These are phyloP conservation scores for Campoletis raptor DNA, from an alignment of 2,888 invertebrate genomes.

Conservation along the genomic window DNA sequence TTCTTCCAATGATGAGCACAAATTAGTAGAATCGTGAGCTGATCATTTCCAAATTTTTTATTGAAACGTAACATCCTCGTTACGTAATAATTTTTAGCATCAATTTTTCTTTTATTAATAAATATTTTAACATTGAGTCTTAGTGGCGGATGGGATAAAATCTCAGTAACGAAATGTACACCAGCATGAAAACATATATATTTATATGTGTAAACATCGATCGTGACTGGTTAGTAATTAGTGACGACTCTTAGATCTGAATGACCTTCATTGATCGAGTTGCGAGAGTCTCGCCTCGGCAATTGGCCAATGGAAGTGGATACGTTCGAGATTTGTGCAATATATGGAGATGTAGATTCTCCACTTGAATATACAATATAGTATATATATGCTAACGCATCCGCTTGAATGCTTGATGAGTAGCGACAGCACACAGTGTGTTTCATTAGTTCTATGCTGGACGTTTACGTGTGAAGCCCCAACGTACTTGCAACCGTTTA, in stretches of 20 bases:
- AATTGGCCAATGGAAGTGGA: neutral
- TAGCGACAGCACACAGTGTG: neutral
- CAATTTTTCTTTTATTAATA: no score
- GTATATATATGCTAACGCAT: conserved; percentile 3
- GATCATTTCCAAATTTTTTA: neutral
- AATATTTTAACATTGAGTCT: neutral
- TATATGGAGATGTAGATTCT: neutral
- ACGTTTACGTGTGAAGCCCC: conserved; percentile 3
- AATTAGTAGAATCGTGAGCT: neutral
- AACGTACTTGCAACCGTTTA: conserved; percentile 14
- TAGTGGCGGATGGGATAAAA: neutral
- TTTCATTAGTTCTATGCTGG: conserved; percentile 23
- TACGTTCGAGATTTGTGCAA: conserved; percentile 5
- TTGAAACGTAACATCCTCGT: neutral
- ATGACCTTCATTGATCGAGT: conserved; percentile 22
- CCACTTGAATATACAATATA: conserved; percentile 19
- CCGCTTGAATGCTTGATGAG: conserved; percentile 33
- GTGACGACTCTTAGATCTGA: neutral
- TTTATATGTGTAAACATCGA: neutral
- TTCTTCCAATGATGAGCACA: conserved; percentile 6
- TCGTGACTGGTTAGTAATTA: neutral
- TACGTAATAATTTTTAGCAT: no score
- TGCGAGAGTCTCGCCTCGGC: conserved; percentile 1
- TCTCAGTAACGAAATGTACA: no score
- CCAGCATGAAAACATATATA: neutral